These are phyloP conservation scores for Drosophila persimilis DNA, from an alignment of 1,140 invertebrate species.

Conservation along the genomic window DNA sequence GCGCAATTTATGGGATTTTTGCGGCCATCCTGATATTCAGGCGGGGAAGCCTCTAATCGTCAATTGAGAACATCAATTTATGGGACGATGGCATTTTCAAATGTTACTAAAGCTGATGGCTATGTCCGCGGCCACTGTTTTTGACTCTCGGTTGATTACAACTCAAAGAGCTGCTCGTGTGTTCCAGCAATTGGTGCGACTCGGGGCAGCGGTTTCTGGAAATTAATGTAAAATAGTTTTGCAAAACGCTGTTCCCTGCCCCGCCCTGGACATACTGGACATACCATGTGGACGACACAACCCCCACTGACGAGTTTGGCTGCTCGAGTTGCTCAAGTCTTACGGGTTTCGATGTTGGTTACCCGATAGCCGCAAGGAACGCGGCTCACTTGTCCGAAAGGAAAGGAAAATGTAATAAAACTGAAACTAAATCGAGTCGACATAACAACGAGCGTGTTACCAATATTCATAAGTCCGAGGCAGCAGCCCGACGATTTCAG, in stretches of 20 bases:
- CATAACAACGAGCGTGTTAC: slow-evolving; percentile 57
- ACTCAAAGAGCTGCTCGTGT: slow-evolving; percentile 2
- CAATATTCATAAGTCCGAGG: slow-evolving; percentile 46
- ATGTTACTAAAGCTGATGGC: slow-evolving; percentile 55
- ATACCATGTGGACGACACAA: slow-evolving; percentile 37
- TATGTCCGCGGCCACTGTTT: slow-evolving; percentile 9
- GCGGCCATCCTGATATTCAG: slow-evolving; percentile 55
- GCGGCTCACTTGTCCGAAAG: slow-evolving; percentile 1
- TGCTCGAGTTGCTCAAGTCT: slow-evolving; percentile 71
- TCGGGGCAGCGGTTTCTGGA: slow-evolving; percentile 21
- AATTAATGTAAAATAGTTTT: slow-evolving; percentile 44
- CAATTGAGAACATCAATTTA: slow-evolving; percentile 34
- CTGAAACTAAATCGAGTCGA: slow-evolving; percentile 73
- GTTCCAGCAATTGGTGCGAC: slow-evolving; percentile 18
- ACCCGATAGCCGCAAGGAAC: slow-evolving; percentile 45
- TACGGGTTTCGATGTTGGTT: slow-evolving; percentile 57
- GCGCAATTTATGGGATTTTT: slow-evolving; percentile 62
- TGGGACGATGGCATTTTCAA: slow-evolving; percentile 57
- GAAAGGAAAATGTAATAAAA: slow-evolving; percentile 26
- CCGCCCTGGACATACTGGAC: slow-evolving; percentile 28
- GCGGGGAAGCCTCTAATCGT: slow-evolving; percentile 1
- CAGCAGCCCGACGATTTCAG: slow-evolving; percentile 31
- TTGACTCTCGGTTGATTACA: slow-evolving; percentile 24
- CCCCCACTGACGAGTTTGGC: slow-evolving; percentile 64
- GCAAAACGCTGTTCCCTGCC: slow-evolving; percentile 25